Base-by-base conservation (phyloP, 2,113 vertebrate genomes). In the Uria aalge region DNA sequence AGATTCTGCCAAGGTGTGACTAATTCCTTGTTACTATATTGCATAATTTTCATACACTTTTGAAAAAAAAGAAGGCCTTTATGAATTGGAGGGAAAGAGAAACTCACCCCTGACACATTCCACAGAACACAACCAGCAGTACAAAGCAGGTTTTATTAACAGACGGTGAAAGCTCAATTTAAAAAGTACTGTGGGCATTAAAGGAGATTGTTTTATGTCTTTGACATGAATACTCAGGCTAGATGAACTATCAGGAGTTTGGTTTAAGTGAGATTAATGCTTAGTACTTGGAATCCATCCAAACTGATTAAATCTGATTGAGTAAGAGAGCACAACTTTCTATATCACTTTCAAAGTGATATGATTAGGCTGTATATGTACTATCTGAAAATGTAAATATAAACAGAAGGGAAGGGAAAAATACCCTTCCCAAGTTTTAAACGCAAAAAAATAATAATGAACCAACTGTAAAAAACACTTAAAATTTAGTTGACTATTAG, bases 281-380 rank as follows among this genome's bases (percentile, higher is more conserved):
- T 97, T 95, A 78, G 91, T 73, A 52, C 94, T 97, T 98, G 98
- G 98, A 97, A 95, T 81, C 72, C 76, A 63, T 97, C 98, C 98
- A 98, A 92, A 97, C 97, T 98, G 98, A 98, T 97, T 98, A 98
- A 97, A 97, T 97, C 97, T 96, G 97, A 96, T 97, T 97, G 97
- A 97, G 97, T 96, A 94, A 97, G 96, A 94, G 92, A 96, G 95
- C 95, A 88, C 88, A 98, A 97, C 97, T 97, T 98, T 97, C 96
- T 96, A 94, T 72, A 96, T 97, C 96, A 93, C 90, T 97, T 98
- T 97, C 98, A 97, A 96, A 97, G 97, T 83, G 86, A 85, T 94
- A 85, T 84, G 96, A 97, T 97, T 94, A 94, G 85, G 59, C 69
- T 72, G 50, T 63, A 71, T 75, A 60, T 41, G 83, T 43, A 79